Percentiles rank a stretch among this genome's conserved stretches.
These are phyloP conservation scores for Lateolabrax maculatus DNA, from an alignment of 2,797 vertebrate genomes.

Conservation along the genomic window DNA sequence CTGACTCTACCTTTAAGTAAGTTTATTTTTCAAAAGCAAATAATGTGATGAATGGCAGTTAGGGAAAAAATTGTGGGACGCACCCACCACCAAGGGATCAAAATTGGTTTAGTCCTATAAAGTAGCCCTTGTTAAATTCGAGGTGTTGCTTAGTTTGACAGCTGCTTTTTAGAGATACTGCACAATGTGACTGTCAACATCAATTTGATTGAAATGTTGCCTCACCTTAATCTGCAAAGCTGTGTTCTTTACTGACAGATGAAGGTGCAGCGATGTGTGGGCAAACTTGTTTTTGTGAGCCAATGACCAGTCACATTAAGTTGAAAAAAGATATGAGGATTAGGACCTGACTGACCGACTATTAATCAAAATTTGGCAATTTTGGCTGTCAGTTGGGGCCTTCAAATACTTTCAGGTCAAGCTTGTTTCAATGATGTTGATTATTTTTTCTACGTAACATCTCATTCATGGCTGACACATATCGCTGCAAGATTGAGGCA, in stretches of 20 bases:
- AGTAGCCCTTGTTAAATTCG: neutral
- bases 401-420: neutral
- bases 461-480: neutral
- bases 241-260: neutral
- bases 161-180: slow-evolving; percentile 21
- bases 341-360: neutral
- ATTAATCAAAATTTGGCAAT: neutral
- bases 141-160: slow-evolving; percentile 12
- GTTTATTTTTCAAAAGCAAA: slow-evolving; percentile 26
- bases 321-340: neutral
- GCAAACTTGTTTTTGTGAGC: neutral
- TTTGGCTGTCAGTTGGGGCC: neutral
- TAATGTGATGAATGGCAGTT: neutral
- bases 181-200: neutral
- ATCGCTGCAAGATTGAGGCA: neutral
- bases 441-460: neutral
- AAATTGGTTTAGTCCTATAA: neutral
- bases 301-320: neutral
- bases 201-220: neutral
- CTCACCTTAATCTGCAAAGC: neutral
- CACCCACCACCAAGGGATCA: neutral
- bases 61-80: neutral
- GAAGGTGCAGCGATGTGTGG: neutral
- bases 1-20: no score
- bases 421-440: neutral